A percentile compares a stretch with the other conserved stretches of the same genome.
Conservation (phyloP, 1,140 invertebrate species). For the Radopholus similis region DNA sequence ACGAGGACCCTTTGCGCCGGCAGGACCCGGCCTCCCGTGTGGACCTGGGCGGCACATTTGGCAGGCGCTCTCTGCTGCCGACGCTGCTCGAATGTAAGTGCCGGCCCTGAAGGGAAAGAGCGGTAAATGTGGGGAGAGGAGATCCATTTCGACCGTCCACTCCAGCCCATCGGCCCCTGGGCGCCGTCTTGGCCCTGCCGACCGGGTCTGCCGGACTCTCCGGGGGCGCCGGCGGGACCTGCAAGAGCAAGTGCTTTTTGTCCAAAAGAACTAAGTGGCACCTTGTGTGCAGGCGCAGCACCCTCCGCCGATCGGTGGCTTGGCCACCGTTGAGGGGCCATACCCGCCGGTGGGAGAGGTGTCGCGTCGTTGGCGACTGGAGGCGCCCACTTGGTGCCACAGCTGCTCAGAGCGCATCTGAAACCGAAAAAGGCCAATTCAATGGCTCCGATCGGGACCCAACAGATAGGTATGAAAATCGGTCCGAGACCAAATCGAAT, state of each 20-base stretch:
- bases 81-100: conserved; percentile 17
- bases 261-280: conserved; percentile 26
- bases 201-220: conserved; percentile 38
- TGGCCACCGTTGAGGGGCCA: conserved; percentile 23
- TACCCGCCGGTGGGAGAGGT: conserved; percentile 23
- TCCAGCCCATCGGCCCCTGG: conserved; percentile 21
- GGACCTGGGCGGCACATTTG: conserved; percentile 40
- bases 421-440: background rate
- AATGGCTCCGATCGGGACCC: background rate
- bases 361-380: conserved; percentile 15
- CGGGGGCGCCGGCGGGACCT: background rate
- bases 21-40: conserved; percentile 44
- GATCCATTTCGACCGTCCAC: background rate
- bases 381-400: conserved; percentile 36
- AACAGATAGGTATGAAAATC: background rate
- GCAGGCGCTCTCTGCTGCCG: too few relatives aligned
- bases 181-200: conserved; percentile 50
- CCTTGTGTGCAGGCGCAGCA: conserved; percentile 53
- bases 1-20: conserved; percentile 40
- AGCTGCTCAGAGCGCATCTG: conserved; percentile 41
- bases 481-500: too few relatives aligned
- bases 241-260: background rate
- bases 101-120: background rate
- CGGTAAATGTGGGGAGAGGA: background rate
- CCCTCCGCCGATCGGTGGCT: conserved; percentile 25